Evolutionary conservation across 2,888 invertebrate genomes (phyloP), one percentile per base, ranked within the genome.

Genomic region (Conistra vaccinii): DNA sequence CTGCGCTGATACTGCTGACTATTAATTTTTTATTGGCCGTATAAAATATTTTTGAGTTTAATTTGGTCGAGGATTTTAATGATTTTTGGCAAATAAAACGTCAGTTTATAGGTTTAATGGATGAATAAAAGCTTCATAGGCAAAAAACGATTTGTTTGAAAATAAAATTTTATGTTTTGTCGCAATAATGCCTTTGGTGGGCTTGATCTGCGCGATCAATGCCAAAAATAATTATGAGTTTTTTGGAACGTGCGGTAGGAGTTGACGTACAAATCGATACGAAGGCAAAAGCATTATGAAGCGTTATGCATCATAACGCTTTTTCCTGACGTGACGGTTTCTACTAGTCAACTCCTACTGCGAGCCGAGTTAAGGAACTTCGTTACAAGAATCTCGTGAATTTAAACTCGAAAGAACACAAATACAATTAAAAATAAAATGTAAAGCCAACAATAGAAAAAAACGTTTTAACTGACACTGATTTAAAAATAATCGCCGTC

Each of bases 31-130:
- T 72, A 85, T 70, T 12, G 76, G 32, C 6, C 61, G 58, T 61
- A 69, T 84, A 85, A 85, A 84, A 83, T 74, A 83, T 73, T 79
- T 65, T 75, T 63, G n/a, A 73, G 58, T 63, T 72, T 76, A 73
- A 79, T 84, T 76, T 51, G 17, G 68, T 57, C n/a, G 58, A 55
- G 53, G 45, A 68, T 72, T 69, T 67, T 72, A 71, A 71, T 72
- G 62, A 69, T 67, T 78, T 78, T 58, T 77, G 62, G n/a, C n/a
- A 62, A 77, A 85, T 85, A 69, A 85, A 85, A 85, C 23, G 53
- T 55, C 39, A 32, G 65, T 85, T 85, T 77, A 78, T 70, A 45
- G 35, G 4, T 73, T 73, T 29, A 55, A 60, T 60, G 32, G 58
- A 23, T 70, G 48, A 61, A 23, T 72, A 45, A 29, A 45, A 60